A percentile compares a stretch with the other conserved stretches of the same genome.
phyloP scores from a whole-genome alignment of 1,140 invertebrate genomes.

The Galleria mellonella region DNA sequence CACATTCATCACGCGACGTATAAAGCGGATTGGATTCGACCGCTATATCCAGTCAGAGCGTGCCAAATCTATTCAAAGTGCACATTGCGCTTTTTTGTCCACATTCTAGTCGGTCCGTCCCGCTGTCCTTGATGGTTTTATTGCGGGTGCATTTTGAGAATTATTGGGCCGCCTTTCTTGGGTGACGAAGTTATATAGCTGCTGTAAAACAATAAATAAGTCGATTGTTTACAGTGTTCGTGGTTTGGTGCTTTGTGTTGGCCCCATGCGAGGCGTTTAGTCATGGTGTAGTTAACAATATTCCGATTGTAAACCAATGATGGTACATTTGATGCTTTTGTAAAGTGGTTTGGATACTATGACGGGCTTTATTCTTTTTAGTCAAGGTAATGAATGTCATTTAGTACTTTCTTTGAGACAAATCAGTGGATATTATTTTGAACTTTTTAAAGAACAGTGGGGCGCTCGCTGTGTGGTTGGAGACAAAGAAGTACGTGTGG shows the following conservation, averaged over 20 bases:
- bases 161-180: conserved; percentile 37
- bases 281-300: conserved; percentile 30
- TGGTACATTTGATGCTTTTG: conserved; percentile 41
- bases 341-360: conserved; percentile 24
- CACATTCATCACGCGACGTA: conserved; percentile 46
- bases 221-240: conserved; percentile 49
- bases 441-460: conserved; percentile 36
- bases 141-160: conserved; percentile 52
- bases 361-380: conserved; percentile 18
- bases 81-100: conserved; percentile 53
- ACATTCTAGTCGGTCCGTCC: conserved; percentile 7
- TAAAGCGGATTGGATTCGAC: conserved; percentile 29
- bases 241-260: conserved; percentile 24
- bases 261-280: conserved; percentile 46
- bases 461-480: conserved; percentile 16
- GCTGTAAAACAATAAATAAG: conserved; percentile 68
- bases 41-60: conserved; percentile 30
- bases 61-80: conserved; percentile 56
- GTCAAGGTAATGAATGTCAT: conserved; percentile 17
- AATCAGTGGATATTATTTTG: conserved; percentile 17
- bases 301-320: conserved; percentile 40
- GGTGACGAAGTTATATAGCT: conserved; percentile 52
- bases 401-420: conserved; percentile 38
- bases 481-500: conserved; percentile 4
- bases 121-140: conserved; percentile 59